Conservation (phyloP, 2,797 vertebrate genomes). For the Sebastes dallii region DNA sequence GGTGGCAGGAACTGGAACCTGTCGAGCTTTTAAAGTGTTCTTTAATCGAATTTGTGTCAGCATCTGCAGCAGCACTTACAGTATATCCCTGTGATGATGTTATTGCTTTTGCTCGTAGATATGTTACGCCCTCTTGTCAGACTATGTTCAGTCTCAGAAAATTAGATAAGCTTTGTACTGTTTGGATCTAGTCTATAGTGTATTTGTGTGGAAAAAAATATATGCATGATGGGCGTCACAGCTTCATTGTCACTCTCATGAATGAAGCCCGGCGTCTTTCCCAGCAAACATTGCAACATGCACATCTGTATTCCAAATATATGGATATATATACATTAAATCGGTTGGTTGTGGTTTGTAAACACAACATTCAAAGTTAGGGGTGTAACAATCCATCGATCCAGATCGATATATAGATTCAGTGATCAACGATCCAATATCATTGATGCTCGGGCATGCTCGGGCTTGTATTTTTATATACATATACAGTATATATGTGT, state of each 20-base stretch:
- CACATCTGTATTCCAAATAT: background rate
- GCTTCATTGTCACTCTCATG: background rate
- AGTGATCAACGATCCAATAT: no score
- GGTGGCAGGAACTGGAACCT: background rate
- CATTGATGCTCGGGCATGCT: no score
- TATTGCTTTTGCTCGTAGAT: background rate
- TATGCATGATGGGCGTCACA: background rate
- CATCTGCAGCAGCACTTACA: background rate
- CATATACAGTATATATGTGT: no score
- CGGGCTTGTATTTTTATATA: background rate
- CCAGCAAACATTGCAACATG: no score
- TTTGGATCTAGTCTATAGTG: background rate
- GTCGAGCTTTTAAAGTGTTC: background rate
- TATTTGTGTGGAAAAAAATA: background rate
- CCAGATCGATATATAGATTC: no score
- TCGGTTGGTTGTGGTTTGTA: no score
- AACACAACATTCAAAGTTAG: no score
- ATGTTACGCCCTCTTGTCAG: background rate
- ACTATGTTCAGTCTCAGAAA: background rate
- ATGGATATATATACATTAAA: background rate
- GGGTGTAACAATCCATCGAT: no score
- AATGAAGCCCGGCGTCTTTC: background rate
- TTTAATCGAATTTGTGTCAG: constrained; percentile 10
- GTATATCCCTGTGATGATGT: background rate
- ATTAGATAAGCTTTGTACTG: background rate